Conservation (phyloP, 2,113 vertebrate species). For the Quiscalus mexicanus region DNA sequence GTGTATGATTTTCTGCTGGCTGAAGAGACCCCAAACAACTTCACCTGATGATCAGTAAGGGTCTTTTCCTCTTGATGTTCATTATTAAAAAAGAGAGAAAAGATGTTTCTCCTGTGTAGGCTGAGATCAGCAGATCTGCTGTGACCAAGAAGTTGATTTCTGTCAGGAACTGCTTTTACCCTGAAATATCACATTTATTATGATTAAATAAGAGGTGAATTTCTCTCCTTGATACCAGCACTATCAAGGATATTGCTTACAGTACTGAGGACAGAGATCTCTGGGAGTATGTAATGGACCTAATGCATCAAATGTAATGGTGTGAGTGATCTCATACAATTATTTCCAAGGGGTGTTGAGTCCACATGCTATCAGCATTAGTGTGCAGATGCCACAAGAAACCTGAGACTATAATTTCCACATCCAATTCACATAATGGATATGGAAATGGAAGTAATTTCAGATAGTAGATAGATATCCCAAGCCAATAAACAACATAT, state of each 20-base stretch:
- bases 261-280: slow-evolving; percentile 27
- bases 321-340: slow-evolving; percentile 55
- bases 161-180: slow-evolving; percentile 10
- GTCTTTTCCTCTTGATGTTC: not conserved
- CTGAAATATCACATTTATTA: slow-evolving; percentile 35
- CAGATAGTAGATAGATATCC: slow-evolving; percentile 47
- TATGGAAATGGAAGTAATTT: slow-evolving; percentile 65
- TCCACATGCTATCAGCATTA: slow-evolving; percentile 16
- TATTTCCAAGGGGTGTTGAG: slow-evolving; percentile 49
- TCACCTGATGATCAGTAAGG: not conserved
- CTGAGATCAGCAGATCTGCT: slow-evolving; percentile 30
- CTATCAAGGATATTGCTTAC: not conserved
- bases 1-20: not conserved
- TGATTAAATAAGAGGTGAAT: slow-evolving; percentile 51
- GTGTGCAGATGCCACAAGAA: slow-evolving; percentile 47
- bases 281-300: slow-evolving; percentile 43
- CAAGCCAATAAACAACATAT: slow-evolving; percentile 56
- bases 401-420: slow-evolving; percentile 47
- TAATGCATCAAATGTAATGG: slow-evolving; percentile 47
- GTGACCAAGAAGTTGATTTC: slow-evolving; percentile 12
- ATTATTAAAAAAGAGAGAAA: not conserved
- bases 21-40: not conserved
- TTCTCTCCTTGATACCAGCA: slow-evolving; percentile 14
- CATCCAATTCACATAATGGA: slow-evolving; percentile 46
- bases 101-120: not conserved